These are phyloP conservation scores for Drosophila engyochracea DNA, from an alignment of 2,888 invertebrate species.

Conservation along the genomic window DNA sequence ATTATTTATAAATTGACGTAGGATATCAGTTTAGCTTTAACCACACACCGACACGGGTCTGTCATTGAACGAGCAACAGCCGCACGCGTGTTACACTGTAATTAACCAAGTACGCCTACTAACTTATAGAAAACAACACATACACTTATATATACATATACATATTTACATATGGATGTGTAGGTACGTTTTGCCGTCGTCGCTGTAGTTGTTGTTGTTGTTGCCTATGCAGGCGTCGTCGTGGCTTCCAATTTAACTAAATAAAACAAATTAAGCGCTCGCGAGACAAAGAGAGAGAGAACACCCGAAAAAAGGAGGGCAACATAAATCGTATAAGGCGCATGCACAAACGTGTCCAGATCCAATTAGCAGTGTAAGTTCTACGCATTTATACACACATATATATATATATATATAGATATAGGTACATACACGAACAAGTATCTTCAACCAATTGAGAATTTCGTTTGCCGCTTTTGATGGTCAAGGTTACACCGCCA, in stretches of 20 bases:
- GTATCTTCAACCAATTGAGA: constrained; percentile 37
- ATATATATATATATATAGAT: not conserved
- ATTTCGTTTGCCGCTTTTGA: constrained; percentile 49
- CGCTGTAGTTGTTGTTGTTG: constrained; percentile 4
- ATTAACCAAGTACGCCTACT: constrained; percentile 39
- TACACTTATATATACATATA: not conserved
- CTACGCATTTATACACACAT: constrained; percentile 8
- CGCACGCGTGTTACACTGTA: constrained; percentile 27
- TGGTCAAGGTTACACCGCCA: constrained; percentile 71
- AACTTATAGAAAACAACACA: constrained; percentile 12
- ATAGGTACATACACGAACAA: constrained; percentile 32
- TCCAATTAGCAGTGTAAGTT: constrained; percentile 45
- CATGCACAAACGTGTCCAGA: constrained; percentile 33
- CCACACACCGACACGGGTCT: constrained; percentile 23
- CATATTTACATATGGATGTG: constrained; percentile 12
- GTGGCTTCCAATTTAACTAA: constrained; percentile 64
- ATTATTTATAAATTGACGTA: constrained; percentile 38
- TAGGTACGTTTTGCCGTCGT: constrained; percentile 27
- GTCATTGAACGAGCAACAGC: constrained; percentile 15
- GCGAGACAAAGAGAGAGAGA: constrained; percentile 13
- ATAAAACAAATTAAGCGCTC: constrained; percentile 66
- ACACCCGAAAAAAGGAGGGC: constrained; percentile 30
- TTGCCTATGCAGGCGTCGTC: constrained; percentile 40
- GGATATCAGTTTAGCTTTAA: constrained; percentile 41
- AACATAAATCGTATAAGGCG: constrained; percentile 25